Evolutionary conservation across 2,888 invertebrate species (phyloP), one percentile per base, ranked within the genome.

Genomic region (Peribatodes rhomboidaria): DNA sequence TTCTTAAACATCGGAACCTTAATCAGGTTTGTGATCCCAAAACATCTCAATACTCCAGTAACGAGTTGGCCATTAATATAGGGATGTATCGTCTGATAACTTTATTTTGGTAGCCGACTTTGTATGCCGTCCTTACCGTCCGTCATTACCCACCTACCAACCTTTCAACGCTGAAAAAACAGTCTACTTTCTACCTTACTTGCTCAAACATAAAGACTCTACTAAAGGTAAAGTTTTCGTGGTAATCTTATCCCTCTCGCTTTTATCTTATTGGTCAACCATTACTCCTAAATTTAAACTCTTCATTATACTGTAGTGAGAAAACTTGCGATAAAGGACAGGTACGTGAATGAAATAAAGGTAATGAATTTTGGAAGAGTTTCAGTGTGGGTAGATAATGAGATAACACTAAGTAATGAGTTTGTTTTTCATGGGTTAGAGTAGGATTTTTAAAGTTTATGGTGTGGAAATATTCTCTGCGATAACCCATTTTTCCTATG

Each of bases 201-300:
- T 49, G 39, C 18, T 13, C n/a, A 1, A 0, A 0, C 0, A 56
- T 80, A 86, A 72, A 75, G 80, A 71, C 67, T 39, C 61, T 1
- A 1, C 1, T 1, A 61, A 1, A 22, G 1, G 58, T 20, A 62
- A 13, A 44, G 54, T 60, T 75, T 73, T 59, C 46, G 76, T 85
- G 79, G 90, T 74, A 75, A 82, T 81, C 78, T 80, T 77, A 84
- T 85, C 86, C 86, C 87, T 89, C 89, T 91, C 90, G 86, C 88
- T 91, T 92, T 93, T 91, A 92, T 93, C 92, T 92, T 92, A 92
- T 92, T 93, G 92, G 92, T 91, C 90, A 90, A 90, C 90, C 90
- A 92, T 92, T 92, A 92, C 86, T 90, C 89, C 90, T 92, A 92
- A 92, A 92, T 92, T 92, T 92, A 92, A 92, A 92, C 91, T 92